Percentiles rank a stretch among this genome's conserved stretches.
These are phyloP conservation scores for Megaustenia siamemsis DNA, from an alignment of 2,888 invertebrate genomes.

Conservation along the genomic window DNA sequence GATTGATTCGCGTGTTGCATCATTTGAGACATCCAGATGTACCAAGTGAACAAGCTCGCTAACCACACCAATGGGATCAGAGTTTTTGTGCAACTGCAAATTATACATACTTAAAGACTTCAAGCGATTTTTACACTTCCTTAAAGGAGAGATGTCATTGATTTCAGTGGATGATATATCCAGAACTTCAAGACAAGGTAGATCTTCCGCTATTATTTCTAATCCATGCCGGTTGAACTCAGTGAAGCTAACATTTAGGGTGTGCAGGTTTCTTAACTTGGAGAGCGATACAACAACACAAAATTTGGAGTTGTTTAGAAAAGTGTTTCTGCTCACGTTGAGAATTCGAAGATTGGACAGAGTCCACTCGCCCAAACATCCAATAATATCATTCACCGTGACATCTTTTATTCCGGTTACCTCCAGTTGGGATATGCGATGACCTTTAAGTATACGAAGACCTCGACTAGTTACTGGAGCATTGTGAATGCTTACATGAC, in stretches of 20 bases:
- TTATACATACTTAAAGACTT: conserved; percentile 84
- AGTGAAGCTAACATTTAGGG: conserved; percentile 85
- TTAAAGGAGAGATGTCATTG: conserved; percentile 84
- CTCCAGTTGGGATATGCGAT: conserved; percentile 85
- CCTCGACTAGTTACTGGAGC: conserved; percentile 84
- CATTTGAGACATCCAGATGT: conserved; percentile 84
- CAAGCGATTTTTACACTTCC: conserved; percentile 83
- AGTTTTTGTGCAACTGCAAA: conserved; percentile 78
- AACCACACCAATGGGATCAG: conserved; percentile 81
- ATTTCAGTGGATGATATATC: conserved; percentile 86
- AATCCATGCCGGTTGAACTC: conserved; percentile 85
- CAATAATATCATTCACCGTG: conserved; percentile 84
- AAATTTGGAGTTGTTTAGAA: conserved; percentile 84
- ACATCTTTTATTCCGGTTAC: conserved; percentile 83
- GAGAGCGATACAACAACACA: conserved; percentile 84
- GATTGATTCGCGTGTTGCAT: conserved; percentile 80
- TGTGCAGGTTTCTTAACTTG: conserved; percentile 83
- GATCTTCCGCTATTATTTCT: conserved; percentile 85
- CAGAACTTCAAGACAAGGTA: conserved; percentile 84
- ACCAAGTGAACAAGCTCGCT: conserved; percentile 82
- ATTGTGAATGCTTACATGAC: conserved; percentile 83
- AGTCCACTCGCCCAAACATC: conserved; percentile 86
- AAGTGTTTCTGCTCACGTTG: conserved; percentile 85
- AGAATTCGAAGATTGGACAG: conserved; percentile 83
- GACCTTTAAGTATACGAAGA: conserved; percentile 83